Evolutionary conservation across 2,797 vertebrate genomes (phyloP).

Genomic region (Platalea minor): DNA sequence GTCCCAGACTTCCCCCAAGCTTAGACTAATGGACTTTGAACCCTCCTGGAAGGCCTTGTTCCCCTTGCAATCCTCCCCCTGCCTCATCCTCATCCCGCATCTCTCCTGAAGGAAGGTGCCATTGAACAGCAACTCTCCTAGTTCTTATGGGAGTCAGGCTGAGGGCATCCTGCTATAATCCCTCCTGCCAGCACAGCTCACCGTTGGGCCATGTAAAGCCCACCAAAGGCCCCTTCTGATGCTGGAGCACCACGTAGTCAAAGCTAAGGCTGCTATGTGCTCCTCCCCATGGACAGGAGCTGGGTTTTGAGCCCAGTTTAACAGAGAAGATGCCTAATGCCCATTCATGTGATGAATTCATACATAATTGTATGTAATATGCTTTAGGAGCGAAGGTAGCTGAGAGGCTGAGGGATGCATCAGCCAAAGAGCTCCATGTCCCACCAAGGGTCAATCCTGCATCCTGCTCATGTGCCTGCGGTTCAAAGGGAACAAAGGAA

Average conservation of each 20-base stretch:
- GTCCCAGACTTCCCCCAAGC: not conserved
- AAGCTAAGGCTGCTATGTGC: not conserved
- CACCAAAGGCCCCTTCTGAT: not conserved
- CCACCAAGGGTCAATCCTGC: not conserved
- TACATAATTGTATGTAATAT: rapidly evolving
- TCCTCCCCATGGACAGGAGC: not conserved
- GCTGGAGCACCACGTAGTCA: not conserved
- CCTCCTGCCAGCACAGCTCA: not conserved
- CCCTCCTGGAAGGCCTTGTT: not conserved
- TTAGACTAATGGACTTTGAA: not conserved
- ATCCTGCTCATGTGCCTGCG: rapidly evolving
- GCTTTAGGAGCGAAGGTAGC: not conserved
- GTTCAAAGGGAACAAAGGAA: not conserved
- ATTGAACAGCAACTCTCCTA: not conserved
- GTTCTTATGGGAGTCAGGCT: too few relatives aligned
- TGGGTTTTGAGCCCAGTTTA: not conserved
- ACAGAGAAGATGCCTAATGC: not conserved
- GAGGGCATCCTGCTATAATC: not conserved
- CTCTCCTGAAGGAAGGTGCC: not conserved
- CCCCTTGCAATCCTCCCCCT: not conserved
- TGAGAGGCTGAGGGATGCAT: not conserved
- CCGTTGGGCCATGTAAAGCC: not conserved
- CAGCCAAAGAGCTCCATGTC: not conserved
- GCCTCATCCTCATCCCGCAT: not conserved
- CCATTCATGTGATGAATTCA: not conserved